Percentiles rank a stretch among this genome's conserved stretches.
phyloP scores from a whole-genome alignment of 2,797 vertebrate species.

The Sparus aurata region DNA sequence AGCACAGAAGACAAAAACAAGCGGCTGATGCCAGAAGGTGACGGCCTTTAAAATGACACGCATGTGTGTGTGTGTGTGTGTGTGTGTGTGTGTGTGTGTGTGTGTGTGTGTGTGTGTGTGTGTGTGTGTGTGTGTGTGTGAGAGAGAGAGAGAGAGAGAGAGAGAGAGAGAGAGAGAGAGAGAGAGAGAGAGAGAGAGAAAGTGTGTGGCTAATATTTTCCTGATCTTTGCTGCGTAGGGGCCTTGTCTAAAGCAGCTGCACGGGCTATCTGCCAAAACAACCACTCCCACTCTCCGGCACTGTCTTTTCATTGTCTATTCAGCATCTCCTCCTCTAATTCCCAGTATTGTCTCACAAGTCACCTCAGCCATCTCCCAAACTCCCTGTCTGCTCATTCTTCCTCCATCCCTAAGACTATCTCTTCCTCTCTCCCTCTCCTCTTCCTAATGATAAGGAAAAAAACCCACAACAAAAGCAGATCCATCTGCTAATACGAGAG shows the following conservation, averaged over 20 bases:
- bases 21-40: slow-evolving; percentile 6
- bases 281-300: slow-evolving; percentile 57
- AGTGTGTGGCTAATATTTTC: slow-evolving; percentile 58
- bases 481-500: slow-evolving; percentile 17
- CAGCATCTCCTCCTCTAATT: slow-evolving; percentile 60
- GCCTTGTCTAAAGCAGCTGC: slow-evolving; percentile 73
- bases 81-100: not conserved
- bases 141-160: no score
- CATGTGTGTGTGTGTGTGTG: not conserved
- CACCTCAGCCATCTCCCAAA: slow-evolving; percentile 44
- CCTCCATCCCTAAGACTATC: slow-evolving; percentile 26
- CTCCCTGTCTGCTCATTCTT: slow-evolving; percentile 34
- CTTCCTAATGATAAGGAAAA: slow-evolving; percentile 44
- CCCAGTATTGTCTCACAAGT: slow-evolving; percentile 42
- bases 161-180: slow-evolving; percentile 13
- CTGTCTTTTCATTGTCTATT: slow-evolving; percentile 59
- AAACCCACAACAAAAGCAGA: slow-evolving; percentile 22
- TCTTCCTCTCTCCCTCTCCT: slow-evolving; percentile 21
- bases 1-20: slow-evolving; percentile 27
- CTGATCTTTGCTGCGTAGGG: slow-evolving; percentile 57
- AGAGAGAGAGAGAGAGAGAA: slow-evolving; percentile 16
- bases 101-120: no score
- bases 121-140: slow-evolving; percentile 1
- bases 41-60: slow-evolving; percentile 29
- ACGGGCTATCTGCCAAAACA: slow-evolving; percentile 68